Evolutionary conservation across 1,140 invertebrate species (phyloP).

Genomic region (Helicoverpa zea): DNA sequence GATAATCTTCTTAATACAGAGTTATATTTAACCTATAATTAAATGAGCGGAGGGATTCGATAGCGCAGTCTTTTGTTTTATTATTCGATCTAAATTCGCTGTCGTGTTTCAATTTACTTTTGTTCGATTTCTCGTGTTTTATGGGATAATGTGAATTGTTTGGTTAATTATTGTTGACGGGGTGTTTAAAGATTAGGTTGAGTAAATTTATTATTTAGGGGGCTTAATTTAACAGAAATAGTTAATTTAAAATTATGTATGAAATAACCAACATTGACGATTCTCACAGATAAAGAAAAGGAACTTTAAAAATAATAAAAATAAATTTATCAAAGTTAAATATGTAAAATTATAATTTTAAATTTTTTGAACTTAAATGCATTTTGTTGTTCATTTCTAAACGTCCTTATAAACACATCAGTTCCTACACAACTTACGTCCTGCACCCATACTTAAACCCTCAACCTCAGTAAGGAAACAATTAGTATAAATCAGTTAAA

Average conservation of each 20-base stretch:
- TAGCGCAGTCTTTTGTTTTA: constrained; percentile 37
- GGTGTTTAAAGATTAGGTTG: neutral
- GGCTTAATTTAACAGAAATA: too few species aligned
- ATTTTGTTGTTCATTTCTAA: too few species aligned
- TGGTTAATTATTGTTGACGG: constrained; percentile 14
- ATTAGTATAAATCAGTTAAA: constrained; percentile 38
- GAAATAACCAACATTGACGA: too few species aligned
- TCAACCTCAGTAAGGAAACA: constrained; percentile 28
- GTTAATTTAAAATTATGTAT: too few species aligned
- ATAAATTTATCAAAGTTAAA: too few species aligned
- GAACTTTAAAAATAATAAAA: too few species aligned
- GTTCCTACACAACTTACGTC: constrained; percentile 9
- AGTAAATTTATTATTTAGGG: too few species aligned
- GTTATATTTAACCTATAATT: constrained; percentile 50
- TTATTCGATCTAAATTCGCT: constrained; percentile 33
- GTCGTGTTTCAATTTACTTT: constrained; percentile 38
- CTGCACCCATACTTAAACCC: constrained; percentile 22
- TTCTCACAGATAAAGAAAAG: too few species aligned
- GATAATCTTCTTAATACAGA: constrained; percentile 1
- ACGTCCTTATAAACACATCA: constrained; percentile 7
- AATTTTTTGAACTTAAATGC: too few species aligned
- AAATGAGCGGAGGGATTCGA: constrained; percentile 42
- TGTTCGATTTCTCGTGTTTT: constrained; percentile 8
- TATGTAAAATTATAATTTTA: too few species aligned
- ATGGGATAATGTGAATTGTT: constrained; percentile 20